phyloP scores from a whole-genome alignment of 2,888 invertebrate species.

The Sussaba pulchella region DNA sequence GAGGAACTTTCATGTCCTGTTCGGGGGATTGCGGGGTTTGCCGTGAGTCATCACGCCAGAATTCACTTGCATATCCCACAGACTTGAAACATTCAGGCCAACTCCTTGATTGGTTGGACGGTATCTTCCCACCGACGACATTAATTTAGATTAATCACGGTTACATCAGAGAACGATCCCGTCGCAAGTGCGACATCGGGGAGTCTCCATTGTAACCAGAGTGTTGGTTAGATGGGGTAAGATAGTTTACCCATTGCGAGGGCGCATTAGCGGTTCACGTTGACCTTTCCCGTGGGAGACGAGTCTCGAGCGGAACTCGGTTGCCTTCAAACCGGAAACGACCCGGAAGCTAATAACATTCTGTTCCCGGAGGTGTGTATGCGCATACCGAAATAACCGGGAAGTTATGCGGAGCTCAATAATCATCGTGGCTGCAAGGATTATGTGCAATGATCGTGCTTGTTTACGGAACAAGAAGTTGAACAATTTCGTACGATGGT shows the following conservation, averaged over 20 bases:
- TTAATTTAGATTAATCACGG: conserved; percentile 79
- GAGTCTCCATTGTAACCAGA: conserved; percentile 38
- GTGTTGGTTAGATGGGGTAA: conserved; percentile 27
- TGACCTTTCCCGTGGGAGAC: conserved; percentile 26
- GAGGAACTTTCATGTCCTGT: conserved; percentile 48
- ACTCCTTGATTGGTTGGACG: conserved; percentile 66
- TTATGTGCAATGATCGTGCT: conserved; percentile 34
- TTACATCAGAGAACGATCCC: conserved; percentile 49
- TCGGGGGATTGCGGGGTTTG: neutral
- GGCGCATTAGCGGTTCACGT: conserved; percentile 9
- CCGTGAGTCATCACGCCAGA: conserved; percentile 42
- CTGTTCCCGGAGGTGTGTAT: conserved; percentile 1
- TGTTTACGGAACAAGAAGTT: conserved; percentile 8
- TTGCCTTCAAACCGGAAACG: conserved; percentile 31
- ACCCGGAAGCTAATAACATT: conserved; percentile 43
- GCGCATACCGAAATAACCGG: conserved; percentile 25
- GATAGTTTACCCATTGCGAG: conserved; percentile 43
- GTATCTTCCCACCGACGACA: conserved; percentile 68
- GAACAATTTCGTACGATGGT: conserved; percentile 19
- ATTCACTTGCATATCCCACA: conserved; percentile 32
- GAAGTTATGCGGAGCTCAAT: conserved; percentile 24
- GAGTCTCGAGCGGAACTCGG: conserved; percentile 25
- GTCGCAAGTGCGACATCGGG: conserved; percentile 40
- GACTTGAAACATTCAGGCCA: conserved; percentile 66
- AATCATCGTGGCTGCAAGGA: conserved; percentile 19